Conservation (phyloP, 1,140 invertebrate genomes). For the Euwallacea fornicatus region DNA sequence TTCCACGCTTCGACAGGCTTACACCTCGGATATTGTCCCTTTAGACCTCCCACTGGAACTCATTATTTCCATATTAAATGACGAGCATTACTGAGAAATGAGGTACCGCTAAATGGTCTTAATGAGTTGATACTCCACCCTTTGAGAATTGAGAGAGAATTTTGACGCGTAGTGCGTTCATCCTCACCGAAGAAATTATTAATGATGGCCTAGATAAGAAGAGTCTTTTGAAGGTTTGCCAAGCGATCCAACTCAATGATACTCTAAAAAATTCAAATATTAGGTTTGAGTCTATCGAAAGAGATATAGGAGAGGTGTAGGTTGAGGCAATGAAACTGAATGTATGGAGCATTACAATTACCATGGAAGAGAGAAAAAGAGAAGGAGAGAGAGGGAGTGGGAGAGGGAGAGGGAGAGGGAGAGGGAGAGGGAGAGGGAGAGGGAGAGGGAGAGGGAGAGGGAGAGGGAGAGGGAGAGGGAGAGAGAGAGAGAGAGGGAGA, state of each 20-base stretch:
- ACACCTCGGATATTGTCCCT: slow-evolving; percentile 45
- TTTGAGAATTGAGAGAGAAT: slow-evolving; percentile 50
- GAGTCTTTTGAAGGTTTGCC: slow-evolving; percentile 44
- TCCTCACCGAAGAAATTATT: slow-evolving; percentile 44
- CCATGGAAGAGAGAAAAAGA: slow-evolving; percentile 47
- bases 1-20: slow-evolving; percentile 46
- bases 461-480: too few species aligned
- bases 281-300: slow-evolving; percentile 51
- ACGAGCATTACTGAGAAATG: slow-evolving; percentile 51
- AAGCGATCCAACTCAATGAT: slow-evolving; percentile 48
- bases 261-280: slow-evolving; percentile 48
- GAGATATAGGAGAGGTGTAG: slow-evolving; percentile 45
- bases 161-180: slow-evolving; percentile 47
- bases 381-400: slow-evolving; percentile 23
- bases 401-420: too few species aligned
- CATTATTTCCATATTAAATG: slow-evolving; percentile 45
- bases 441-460: too few species aligned
- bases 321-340: background rate
- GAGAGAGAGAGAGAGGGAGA: too few species aligned
- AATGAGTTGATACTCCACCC: slow-evolving; percentile 49
- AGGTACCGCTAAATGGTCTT: background rate
- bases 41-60: slow-evolving; percentile 43
- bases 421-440: too few species aligned
- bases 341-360: slow-evolving; percentile 32
- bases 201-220: slow-evolving; percentile 48